Evolutionary conservation across 2,888 invertebrate genomes (phyloP).

Genomic region (Sesia apiformis): DNA sequence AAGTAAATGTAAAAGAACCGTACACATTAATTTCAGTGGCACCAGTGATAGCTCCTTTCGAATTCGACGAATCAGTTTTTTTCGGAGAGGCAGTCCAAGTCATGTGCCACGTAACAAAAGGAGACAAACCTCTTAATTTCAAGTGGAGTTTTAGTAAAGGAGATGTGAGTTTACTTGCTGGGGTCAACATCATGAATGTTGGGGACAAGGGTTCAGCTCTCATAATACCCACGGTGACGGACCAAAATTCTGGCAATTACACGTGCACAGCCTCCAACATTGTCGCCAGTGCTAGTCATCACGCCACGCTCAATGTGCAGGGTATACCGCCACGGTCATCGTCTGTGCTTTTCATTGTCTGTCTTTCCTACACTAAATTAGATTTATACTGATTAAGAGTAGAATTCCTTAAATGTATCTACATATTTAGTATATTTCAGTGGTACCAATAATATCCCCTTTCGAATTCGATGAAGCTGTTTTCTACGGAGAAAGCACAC

Average conservation of each 20-base stretch:
- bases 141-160: constrained; percentile 82
- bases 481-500: constrained; percentile 75
- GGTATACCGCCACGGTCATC: constrained; percentile 59
- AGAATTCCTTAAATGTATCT: constrained; percentile 1
- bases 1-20: not conserved
- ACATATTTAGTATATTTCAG: constrained; percentile 41
- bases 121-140: constrained; percentile 82
- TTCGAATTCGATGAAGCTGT: constrained; percentile 74
- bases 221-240: constrained; percentile 81
- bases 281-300: constrained; percentile 76
- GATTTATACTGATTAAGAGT: not conserved
- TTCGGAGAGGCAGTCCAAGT: constrained; percentile 74
- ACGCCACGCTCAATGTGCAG: constrained; percentile 78
- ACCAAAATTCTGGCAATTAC: constrained; percentile 80
- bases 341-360: constrained; percentile 37
- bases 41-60: constrained; percentile 75
- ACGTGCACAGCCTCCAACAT: constrained; percentile 78
- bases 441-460: constrained; percentile 75
- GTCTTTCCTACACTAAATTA: not conserved
- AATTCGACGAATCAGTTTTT: constrained; percentile 73
- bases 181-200: constrained; percentile 78
- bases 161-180: constrained; percentile 71
- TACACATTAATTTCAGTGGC: constrained; percentile 63
- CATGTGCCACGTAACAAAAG: constrained; percentile 77
- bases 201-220: constrained; percentile 78